Percentiles rank a stretch among this genome's conserved stretches.
These are phyloP conservation scores for Ctenoplectra terminalis DNA, from an alignment of 1,140 invertebrate genomes.

Conservation along the genomic window DNA sequence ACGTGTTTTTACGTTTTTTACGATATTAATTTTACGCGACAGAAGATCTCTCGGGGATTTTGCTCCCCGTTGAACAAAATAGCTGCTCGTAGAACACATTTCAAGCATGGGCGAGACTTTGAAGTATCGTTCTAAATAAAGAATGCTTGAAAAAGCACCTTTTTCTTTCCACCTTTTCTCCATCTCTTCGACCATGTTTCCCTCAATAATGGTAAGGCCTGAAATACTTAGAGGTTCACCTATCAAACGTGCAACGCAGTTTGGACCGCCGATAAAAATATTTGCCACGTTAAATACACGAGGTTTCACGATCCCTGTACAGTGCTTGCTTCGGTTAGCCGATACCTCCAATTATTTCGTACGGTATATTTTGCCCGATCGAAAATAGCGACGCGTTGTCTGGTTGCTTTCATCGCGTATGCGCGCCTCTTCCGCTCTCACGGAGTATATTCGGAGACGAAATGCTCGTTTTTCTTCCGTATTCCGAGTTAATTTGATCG, in stretches of 20 bases:
- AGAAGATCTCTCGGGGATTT: background rate
- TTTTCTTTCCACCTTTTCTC: background rate
- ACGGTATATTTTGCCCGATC: background rate
- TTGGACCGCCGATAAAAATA: background rate
- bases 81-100: no score
- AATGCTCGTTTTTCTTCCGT: background rate
- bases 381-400: constrained; percentile 7
- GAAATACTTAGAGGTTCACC: background rate
- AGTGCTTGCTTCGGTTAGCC: background rate
- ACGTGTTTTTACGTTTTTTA: background rate
- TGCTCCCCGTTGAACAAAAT: background rate
- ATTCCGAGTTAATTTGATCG: background rate
- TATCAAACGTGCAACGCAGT: no score
- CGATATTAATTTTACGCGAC: background rate
- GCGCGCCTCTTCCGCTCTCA: background rate
- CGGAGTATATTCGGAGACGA: background rate
- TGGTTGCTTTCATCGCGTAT: background rate
- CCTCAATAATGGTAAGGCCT: background rate
- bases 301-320: background rate
- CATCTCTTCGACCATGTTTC: background rate
- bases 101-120: background rate
- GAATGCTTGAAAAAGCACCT: background rate
- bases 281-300: background rate
- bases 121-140: background rate
- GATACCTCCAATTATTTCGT: background rate